Evolutionary conservation across 2,888 invertebrate genomes (phyloP), one percentile per base, ranked within the genome.

Genomic region (Nezara viridula): DNA sequence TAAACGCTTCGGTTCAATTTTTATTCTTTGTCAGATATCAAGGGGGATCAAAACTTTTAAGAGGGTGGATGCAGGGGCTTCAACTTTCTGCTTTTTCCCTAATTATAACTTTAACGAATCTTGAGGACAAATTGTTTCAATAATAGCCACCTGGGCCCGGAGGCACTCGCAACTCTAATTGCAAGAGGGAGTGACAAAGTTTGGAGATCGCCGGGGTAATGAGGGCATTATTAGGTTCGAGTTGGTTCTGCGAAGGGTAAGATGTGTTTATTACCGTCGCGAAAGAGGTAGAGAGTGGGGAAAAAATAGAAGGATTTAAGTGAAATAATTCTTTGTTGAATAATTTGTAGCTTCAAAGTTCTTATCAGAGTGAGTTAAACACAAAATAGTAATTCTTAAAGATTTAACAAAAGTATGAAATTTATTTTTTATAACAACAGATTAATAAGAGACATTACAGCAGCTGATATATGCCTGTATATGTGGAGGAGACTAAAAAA

Each of bases 111-210:
- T 81, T 47, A 44, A 81, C 81, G 10, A 81, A 81, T 44, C 32
- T 73, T 21, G 66, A 73, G 66, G 44, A 81, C 81, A 81, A 81
- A 44, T 81, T 81, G 44, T 81, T 81, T 81, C 44, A 81, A 81
- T 81, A 81, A 81, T 81, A 47, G n/a, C 81, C 81, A 81, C 81
- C 81, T 81, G 81, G 24, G 19, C 44, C 44, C n/a, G 0, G 44
- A 32, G 4, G n/a, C n/a, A 55, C n/a, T n/a, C 4, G 9, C 55
- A n/a, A 52, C 21, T 55, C 9, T n/a, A 60, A 60, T 60, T 60
- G 27, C 27, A 60, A 60, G 2, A 27, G 27, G 12, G 12, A 27
- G 12, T 60, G 60, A 14, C 10, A 12, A 60, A 27, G 60, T 60
- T 60, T 60, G 60, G 27, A 60, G 27, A 55, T 55, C n/a, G 7